Evolutionary conservation across 2,888 invertebrate genomes (phyloP), one percentile per base, ranked within the genome.

Genomic region (Dicycla oo): DNA sequence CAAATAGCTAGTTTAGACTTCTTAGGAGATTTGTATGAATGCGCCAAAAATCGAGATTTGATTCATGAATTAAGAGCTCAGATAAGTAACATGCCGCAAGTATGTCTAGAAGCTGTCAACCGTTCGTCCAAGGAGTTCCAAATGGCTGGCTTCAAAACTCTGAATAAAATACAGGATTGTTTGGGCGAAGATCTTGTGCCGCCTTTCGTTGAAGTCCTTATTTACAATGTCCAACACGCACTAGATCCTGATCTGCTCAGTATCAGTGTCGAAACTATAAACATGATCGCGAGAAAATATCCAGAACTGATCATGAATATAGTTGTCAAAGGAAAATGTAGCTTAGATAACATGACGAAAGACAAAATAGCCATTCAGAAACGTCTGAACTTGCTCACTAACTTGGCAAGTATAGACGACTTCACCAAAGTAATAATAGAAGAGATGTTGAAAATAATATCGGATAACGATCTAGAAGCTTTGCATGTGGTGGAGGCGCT

Each of bases 21-120:
- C 62, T 73, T 96, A 54, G 93, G 92, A 3, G 93, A 94, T 68
- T 73, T 95, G 64, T 94, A 92, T 61, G 92, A 92, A 53, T 70
- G 94, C 69, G 93, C 93, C 0, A 89, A 91, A 76, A 91, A 91
- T 86, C 94, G 93, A 93, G 87, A 91, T 23, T 83, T 93, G 0
- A 26, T 91, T 18, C 83, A 89, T 10, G 81, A 91, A 54, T 82
- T 94, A 3, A 82, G 83, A 8, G 69, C 75, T 3, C 89, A 93
- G 81, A 85, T 96, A 10, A 54, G 0, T 82, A 93, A 93, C 77
- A 92, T 96, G 54, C 95, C 96, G 0, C 90, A 92, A 51, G 85
- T 97, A 23, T 97, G 97, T 87, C 88, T 97, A 6, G 93, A 94
- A 65, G 96, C 96, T 62, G 94, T 96, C 1, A 94, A 94, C 68